phyloP scores from a whole-genome alignment of 1,140 invertebrate species.

The Drosophila virilis region DNA sequence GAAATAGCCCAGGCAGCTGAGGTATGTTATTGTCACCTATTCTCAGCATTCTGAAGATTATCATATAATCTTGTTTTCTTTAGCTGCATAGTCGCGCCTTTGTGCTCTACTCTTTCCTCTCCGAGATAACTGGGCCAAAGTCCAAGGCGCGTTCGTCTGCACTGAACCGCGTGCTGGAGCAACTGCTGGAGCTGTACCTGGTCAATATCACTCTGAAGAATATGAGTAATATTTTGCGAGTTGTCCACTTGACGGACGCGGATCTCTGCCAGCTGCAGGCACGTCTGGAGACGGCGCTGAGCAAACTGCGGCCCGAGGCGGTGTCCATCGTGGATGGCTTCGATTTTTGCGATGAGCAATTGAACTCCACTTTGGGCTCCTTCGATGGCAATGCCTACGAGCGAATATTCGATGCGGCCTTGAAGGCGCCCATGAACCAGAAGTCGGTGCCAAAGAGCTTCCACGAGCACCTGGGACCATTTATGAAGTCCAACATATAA shows the following conservation, averaged over 20 bases:
- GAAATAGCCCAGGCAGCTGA: constrained; percentile 91
- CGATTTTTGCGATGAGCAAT: constrained; percentile 91
- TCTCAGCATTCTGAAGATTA: background rate
- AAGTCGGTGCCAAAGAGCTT: constrained; percentile 91
- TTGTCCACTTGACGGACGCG: constrained; percentile 86
- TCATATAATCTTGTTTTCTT: background rate
- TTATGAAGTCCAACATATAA: constrained; percentile 89
- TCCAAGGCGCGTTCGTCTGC: constrained; percentile 79
- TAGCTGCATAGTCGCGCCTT: constrained; percentile 90
- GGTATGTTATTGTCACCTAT: constrained; percentile 65
- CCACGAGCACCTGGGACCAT: constrained; percentile 90
- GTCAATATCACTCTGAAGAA: constrained; percentile 90
- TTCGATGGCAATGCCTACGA: constrained; percentile 96
- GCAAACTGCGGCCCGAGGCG: constrained; percentile 91
- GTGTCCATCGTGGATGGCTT: constrained; percentile 96
- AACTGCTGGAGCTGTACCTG: constrained; percentile 91
- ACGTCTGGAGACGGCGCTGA: constrained; percentile 89
- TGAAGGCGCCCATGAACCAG: constrained; percentile 93
- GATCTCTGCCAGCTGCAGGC: constrained; percentile 88
- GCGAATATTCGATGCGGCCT: constrained; percentile 92
- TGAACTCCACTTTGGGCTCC: constrained; percentile 92
- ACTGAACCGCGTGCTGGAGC: constrained; percentile 87
- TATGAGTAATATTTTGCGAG: constrained; percentile 90
- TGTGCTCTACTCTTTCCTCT: constrained; percentile 87
- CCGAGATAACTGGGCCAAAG: constrained; percentile 85